These are phyloP conservation scores for Melanotaenia trifasciata DNA, from an alignment of 2,797 vertebrate genomes.

Conservation along the genomic window DNA sequence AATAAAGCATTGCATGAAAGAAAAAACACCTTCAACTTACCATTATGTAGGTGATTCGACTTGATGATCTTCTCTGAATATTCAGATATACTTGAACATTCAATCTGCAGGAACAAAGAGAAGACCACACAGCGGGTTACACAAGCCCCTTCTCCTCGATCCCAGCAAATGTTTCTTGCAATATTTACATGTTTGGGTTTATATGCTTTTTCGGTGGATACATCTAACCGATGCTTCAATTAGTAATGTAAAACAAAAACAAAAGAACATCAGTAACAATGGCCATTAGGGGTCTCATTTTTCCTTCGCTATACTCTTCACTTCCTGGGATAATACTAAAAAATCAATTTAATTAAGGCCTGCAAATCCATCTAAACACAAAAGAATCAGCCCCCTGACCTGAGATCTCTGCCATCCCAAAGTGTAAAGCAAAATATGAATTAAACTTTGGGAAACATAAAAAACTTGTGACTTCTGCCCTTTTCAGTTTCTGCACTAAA, in stretches of 20 bases:
- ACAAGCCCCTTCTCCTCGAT: neutral
- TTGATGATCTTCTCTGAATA: conserved; percentile 99
- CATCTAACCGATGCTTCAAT: neutral
- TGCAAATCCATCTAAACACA: neutral
- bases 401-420: neutral
- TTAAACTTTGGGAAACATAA: neutral
- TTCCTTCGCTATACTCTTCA: neutral
- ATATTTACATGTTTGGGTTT: neutral
- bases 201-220: neutral
- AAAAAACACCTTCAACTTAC: conserved; percentile 79
- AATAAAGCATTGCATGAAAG: neutral
- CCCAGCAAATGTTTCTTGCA: neutral
- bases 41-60: conserved; percentile 95
- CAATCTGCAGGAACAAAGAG: conserved; percentile 85
- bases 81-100: conserved; percentile 98
- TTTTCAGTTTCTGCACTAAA: neutral
- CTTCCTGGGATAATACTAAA: neutral
- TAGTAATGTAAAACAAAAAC: too few relatives aligned
- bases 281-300: neutral
- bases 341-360: neutral
- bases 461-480: too few relatives aligned
- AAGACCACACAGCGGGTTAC: conserved; percentile 10
- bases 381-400: neutral
- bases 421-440: neutral
- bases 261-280: too few relatives aligned